These are phyloP conservation scores for Morone saxatilis DNA, from an alignment of 2,113 vertebrate genomes.

Conservation along the genomic window DNA sequence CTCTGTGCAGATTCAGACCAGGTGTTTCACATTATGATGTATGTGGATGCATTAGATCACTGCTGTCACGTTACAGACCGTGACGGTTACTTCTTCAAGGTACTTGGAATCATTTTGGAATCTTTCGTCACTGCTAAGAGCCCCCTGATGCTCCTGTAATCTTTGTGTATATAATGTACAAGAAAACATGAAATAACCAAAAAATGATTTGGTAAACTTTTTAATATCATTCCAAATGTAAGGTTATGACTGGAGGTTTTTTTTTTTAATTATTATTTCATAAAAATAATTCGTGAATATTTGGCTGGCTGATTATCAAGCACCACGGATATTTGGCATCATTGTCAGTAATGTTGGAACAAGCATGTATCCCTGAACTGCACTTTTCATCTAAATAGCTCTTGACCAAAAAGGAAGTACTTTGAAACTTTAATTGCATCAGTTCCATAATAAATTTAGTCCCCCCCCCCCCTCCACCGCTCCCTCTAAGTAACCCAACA, in stretches of 20 bases:
- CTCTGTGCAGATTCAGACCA: slow-evolving; percentile 11
- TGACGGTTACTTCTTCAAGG: slow-evolving; percentile 3
- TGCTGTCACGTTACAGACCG: neutral
- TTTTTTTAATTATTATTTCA: too few species aligned
- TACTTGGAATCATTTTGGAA: neutral
- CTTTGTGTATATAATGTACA: neutral
- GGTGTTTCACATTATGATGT: slow-evolving; percentile 5
- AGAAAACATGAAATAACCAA: neutral
- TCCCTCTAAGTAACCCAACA: slow-evolving; percentile 43
- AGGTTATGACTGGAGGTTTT: neutral
- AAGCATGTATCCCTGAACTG: neutral
- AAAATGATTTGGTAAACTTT: neutral
- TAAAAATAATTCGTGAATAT: slow-evolving; percentile 15
- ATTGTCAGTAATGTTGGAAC: neutral
- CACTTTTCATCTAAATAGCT: slow-evolving; percentile 5
- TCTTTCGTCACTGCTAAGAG: slow-evolving; percentile 10
- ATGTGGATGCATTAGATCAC: neutral
- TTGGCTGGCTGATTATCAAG: neutral
- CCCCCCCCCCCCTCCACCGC: slow-evolving; percentile 25
- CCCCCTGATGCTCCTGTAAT: neutral
- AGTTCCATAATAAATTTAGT: slow-evolving; percentile 67
- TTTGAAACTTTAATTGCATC: slow-evolving; percentile 79
- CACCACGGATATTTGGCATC: neutral
- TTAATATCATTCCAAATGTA: slow-evolving; percentile 13
- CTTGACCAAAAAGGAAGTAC: slow-evolving; percentile 31